These are phyloP conservation scores for Pocillopora grandis DNA, from an alignment of 92 coral and sea anemone species.

Conservation along the genomic window DNA sequence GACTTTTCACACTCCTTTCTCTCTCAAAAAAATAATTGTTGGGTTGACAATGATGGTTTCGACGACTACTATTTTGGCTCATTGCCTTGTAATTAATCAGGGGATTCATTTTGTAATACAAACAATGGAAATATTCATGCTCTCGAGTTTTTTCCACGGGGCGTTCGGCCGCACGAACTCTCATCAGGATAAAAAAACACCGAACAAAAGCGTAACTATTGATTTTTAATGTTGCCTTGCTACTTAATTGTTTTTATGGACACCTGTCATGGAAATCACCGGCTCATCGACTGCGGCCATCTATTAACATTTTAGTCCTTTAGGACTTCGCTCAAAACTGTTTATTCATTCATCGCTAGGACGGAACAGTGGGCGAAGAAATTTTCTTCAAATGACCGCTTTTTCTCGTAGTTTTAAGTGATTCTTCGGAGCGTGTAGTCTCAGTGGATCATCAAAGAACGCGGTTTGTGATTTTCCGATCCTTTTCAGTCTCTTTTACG, in stretches of 20 bases:
- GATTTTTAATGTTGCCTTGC: neutral
- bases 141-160: neutral
- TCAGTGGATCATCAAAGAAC: neutral
- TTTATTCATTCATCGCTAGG: no score
- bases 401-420: neutral
- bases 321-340: no score
- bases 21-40: neutral
- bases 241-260: neutral
- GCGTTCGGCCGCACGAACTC: neutral
- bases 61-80: neutral
- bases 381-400: no score
- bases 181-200: neutral
- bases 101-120: neutral
- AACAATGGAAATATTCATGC: neutral
- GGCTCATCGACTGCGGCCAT: neutral
- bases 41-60: neutral
- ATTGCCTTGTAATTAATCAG: no score
- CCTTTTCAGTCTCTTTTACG: neutral
- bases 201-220: slow-evolving; percentile 3
- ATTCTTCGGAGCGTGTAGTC: neutral
- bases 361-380: neutral
- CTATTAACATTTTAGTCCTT: no score
- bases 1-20: neutral
- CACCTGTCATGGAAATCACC: neutral
- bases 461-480: neutral